These are phyloP conservation scores for Engraulis encrasicolus DNA, from an alignment of 2,113 vertebrate species.

Conservation along the genomic window DNA sequence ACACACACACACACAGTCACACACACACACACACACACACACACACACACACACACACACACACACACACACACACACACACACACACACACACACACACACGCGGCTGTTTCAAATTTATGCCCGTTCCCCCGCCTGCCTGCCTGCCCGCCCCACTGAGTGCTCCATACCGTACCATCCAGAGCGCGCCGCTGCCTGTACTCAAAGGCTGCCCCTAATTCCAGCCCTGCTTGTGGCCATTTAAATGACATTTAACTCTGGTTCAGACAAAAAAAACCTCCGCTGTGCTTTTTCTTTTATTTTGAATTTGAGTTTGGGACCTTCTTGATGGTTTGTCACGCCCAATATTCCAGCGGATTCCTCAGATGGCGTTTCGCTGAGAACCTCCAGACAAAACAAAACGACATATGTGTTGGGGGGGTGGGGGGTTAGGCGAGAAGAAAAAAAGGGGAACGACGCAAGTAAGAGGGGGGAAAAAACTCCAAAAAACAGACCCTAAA, in stretches of 20 bases:
- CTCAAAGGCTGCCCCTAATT: not conserved
- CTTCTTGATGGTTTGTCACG: not conserved
- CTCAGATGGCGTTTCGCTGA: not conserved
- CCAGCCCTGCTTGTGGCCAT: not conserved
- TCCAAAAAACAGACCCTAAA: not conserved
- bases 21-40: too few relatives aligned
- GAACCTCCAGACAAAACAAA: slow-evolving; percentile 40
- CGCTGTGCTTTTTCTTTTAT: not conserved
- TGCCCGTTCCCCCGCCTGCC: too few relatives aligned
- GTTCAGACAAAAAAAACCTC: not conserved
- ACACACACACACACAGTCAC: too few relatives aligned
- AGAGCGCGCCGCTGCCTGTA: not conserved
- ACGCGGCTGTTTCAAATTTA: not conserved
- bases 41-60: too few relatives aligned
- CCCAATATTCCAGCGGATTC: not conserved
- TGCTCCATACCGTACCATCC: not conserved
- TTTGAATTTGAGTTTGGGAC: too few relatives aligned
- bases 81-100: too few relatives aligned
- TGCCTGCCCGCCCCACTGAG: not conserved
- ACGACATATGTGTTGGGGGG: slow-evolving; percentile 23
- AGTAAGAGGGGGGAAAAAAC: not conserved
- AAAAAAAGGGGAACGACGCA: not conserved
- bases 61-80: too few relatives aligned
- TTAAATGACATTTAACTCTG: not conserved
- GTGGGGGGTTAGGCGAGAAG: not conserved